Evolutionary conservation across 2,888 invertebrate genomes (phyloP).

Genomic region (Ormyrus rosae): DNA sequence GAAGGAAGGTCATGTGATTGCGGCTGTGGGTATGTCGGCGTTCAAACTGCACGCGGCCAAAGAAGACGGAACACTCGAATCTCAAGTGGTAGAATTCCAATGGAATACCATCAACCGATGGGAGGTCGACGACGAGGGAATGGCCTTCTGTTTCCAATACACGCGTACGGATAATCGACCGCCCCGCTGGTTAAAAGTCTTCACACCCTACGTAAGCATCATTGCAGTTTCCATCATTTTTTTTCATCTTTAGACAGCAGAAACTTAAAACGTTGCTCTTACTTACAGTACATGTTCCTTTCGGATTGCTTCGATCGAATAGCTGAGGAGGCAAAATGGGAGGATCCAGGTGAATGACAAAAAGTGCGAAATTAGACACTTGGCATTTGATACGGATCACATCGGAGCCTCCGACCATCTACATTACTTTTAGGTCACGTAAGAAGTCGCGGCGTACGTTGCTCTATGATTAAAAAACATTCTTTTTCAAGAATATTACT

Average conservation of each 20-base stretch:
- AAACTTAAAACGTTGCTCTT: neutral
- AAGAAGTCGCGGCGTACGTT: slow-evolving; percentile 24
- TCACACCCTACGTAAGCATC: slow-evolving; percentile 89
- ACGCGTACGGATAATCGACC: slow-evolving; percentile 86
- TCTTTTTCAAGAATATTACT: slow-evolving; percentile 40
- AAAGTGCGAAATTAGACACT: slow-evolving; percentile 62
- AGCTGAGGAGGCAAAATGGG: slow-evolving; percentile 93
- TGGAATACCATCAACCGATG: slow-evolving; percentile 91
- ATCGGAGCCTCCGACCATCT: slow-evolving; percentile 21
- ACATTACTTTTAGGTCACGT: slow-evolving; percentile 32
- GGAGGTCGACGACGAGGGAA: slow-evolving; percentile 94
- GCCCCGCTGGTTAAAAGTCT: slow-evolving; percentile 90
- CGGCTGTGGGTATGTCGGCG: slow-evolving; percentile 81
- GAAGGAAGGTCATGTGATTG: slow-evolving; percentile 90
- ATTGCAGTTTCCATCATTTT: neutral
- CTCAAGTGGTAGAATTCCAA: slow-evolving; percentile 87
- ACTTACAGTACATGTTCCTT: slow-evolving; percentile 87
- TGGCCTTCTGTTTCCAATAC: slow-evolving; percentile 93
- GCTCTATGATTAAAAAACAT: slow-evolving; percentile 25
- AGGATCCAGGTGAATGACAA: slow-evolving; percentile 87
- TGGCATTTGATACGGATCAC: slow-evolving; percentile 45
- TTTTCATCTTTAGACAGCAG: neutral
- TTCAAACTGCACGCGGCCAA: slow-evolving; percentile 90
- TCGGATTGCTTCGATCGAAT: slow-evolving; percentile 97
- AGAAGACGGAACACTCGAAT: slow-evolving; percentile 87